Evolutionary conservation across 2,113 vertebrate species (phyloP), one percentile per base, ranked within the genome.

Genomic region (Oryzias celebensis): DNA sequence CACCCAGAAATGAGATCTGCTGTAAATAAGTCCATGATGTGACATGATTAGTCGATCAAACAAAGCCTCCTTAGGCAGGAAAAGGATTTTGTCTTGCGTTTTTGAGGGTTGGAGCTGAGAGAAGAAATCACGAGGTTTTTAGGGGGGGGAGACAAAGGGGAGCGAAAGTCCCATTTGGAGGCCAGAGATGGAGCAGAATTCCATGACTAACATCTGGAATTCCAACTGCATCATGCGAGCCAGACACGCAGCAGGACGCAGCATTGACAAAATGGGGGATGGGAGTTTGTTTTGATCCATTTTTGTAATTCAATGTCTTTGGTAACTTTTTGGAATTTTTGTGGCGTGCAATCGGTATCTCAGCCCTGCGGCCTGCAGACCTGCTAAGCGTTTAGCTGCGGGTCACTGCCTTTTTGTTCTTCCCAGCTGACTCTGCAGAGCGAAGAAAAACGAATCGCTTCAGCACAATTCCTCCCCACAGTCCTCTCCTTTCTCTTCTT

Each of bases 151-250:
- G 68, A 73, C 20, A 43, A 71, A 67, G 75, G 43, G 75, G 75
- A 62, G 68, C 47, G 44, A 36, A 36, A 54, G 70, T 85, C 79
- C 81, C 80, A 85, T 86, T 87, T 83, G 72, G 86, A 87, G 77
- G 80, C 82, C 85, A 91, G 78, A 82, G 78, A 86, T 84, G 72
- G 78, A 85, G 86, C 75, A 87, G 85, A 89, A 90, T 90, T 91
- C 86, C 89, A 86, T 84, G 75, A 88, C 52, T 83, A 89, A 91
- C 91, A 92, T 91, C 91, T 92, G 91, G 91, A 90, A 90, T 90
- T 89, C 79, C 74, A 68, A 89, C 86, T 89, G 86, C 76, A 83
- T 90, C 83, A 73, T 72, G 74, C 79, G 63, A 58, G 73, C 81
- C 78, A 78, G 71, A 66, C 73, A 58, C 71, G 62, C 85, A 77